Conservation (phyloP, 2,113 vertebrate genomes). For the Alethe diademata region DNA sequence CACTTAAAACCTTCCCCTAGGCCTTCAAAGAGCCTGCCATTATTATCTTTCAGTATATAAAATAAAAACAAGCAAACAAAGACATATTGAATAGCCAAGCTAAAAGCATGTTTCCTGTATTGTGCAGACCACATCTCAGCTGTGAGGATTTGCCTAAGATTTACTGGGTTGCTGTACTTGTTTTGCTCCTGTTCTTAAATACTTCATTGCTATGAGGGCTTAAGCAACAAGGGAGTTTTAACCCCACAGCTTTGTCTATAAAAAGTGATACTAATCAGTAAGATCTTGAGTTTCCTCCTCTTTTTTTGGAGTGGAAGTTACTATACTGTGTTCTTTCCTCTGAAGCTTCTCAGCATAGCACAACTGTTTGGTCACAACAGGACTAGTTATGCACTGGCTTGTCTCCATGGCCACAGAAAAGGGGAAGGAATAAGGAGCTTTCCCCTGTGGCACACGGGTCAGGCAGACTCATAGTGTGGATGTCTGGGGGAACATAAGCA, state of each 20-base stretch:
- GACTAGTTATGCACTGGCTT: not conserved
- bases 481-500: not conserved
- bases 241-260: not conserved
- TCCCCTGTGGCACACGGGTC: accelerated
- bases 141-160: not conserved
- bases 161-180: not conserved
- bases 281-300: not conserved
- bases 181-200: not conserved
- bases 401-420: not conserved
- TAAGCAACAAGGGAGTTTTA: not conserved
- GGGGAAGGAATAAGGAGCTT: not conserved
- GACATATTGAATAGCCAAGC: not conserved
- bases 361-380: not conserved
- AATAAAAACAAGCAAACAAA: not conserved
- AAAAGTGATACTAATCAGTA: not conserved
- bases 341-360: not conserved
- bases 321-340: not conserved
- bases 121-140: not conserved
- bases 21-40: not conserved
- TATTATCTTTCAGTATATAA: not conserved
- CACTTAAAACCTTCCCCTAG: not conserved
- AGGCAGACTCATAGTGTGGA: accelerated
- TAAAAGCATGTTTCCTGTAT: not conserved
- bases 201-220: not conserved
- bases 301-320: not conserved